Percentiles rank a stretch among this genome's conserved stretches.
Evolutionary conservation across 2,797 vertebrate genomes (phyloP).

Genomic region (Tolypeutes matacus): DNA sequence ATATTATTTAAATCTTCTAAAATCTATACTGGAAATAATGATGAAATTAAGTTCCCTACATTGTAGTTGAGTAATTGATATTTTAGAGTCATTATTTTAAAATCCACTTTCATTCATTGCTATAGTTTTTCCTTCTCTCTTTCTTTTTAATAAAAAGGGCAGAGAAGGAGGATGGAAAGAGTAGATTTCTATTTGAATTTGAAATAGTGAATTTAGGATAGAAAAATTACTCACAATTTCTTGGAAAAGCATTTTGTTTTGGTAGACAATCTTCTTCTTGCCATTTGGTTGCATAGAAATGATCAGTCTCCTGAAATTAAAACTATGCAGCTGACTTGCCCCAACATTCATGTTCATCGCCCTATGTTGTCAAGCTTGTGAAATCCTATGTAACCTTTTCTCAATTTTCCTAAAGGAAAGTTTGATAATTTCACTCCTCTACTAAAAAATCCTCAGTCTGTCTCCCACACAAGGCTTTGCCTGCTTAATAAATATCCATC

Average conservation of each 20-base stretch:
- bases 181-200: constrained; percentile 41
- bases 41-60: constrained; percentile 11
- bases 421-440: not conserved
- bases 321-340: not conserved
- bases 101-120: constrained; percentile 4
- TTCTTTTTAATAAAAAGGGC: not conserved
- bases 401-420: not conserved
- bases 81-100: constrained; percentile 58
- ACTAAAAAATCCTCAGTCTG: not conserved
- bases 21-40: not conserved
- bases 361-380: not conserved
- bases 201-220: constrained; percentile 3
- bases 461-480: not conserved
- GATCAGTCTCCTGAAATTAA: not conserved
- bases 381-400: not conserved
- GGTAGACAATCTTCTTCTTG: constrained; percentile 46
- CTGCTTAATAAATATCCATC: not conserved
- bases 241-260: constrained; percentile 52
- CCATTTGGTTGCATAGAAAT: constrained; percentile 19
- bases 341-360: too few species aligned
- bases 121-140: not conserved
- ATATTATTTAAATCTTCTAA: not conserved
- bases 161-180: constrained; percentile 45
- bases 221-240: constrained; percentile 51
- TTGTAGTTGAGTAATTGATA: not conserved